Conservation (phyloP, 2,888 invertebrate genomes). For the Empis stercorea region DNA sequence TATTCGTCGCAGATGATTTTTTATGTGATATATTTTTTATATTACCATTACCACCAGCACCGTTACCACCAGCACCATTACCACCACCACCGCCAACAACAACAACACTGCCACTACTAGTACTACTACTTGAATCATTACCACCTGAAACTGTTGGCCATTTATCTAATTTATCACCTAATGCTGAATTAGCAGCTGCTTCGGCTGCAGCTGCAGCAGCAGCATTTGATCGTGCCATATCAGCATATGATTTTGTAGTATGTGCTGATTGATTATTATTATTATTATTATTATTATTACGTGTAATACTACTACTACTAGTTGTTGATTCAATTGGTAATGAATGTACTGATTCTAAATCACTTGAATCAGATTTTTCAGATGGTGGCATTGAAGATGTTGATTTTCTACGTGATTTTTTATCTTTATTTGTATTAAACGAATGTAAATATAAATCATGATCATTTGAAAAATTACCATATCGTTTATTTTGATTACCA, state of each 20-base stretch:
- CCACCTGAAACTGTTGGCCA: conserved; percentile 17
- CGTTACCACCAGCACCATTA: background rate
- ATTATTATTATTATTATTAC: conserved; percentile 8
- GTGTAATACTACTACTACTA: conserved; percentile 11
- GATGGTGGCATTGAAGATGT: conserved; percentile 68
- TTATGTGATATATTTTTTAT: background rate
- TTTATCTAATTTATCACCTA: conserved; percentile 9
- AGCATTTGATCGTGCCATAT: conserved; percentile 50
- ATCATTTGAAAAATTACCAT: conserved; percentile 18
- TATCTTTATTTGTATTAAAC: conserved; percentile 14
- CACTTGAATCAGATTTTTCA: conserved; percentile 73
- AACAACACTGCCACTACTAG: no score
- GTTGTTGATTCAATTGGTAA: conserved; percentile 49
- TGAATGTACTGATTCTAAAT: conserved; percentile 73
- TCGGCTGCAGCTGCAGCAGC: conserved; percentile 16
- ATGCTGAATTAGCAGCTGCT: background rate
- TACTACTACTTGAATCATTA: no score
- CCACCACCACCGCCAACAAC: no score
- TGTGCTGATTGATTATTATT: conserved; percentile 3
- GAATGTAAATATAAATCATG: conserved; percentile 18
- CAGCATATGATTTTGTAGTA: conserved; percentile 57
- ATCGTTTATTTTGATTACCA: conserved; percentile 12
- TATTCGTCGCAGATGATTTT: conserved; percentile 13
- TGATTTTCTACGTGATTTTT: conserved; percentile 46
- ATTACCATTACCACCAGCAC: conserved; percentile 1